Base-by-base conservation (phyloP, 2,888 invertebrate genomes). In the Galeruca laticollis region DNA sequence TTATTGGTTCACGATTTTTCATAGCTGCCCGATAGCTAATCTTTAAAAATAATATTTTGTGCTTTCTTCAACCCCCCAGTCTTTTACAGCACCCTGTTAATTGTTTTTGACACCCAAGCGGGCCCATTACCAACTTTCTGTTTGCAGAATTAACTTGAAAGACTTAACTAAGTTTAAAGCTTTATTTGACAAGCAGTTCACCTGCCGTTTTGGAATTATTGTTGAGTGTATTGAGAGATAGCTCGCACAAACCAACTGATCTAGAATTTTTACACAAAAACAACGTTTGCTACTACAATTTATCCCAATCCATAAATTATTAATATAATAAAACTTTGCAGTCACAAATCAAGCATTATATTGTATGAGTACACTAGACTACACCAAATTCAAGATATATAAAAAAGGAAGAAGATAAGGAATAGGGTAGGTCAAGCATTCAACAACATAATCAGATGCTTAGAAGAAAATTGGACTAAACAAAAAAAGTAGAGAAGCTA, bases 91-190 rank as follows among this genome's bases (percentile, higher is more conserved):
- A 61, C 61, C 61, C 51, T 61, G 61, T 51, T 49, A 35, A 51
- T 31, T 40, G 11, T 60, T 43, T 60, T 18, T 13, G 21, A 40
- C 21, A 47, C 31, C n/a, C 47, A 64, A 31, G n/a, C 21, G 56
- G 35, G 35, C 35, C n/a, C 35, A 47, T 20, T 61, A 33, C 68
- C 64, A 69, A 52, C 0, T 33, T 68, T 63, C 68, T 69, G 66
- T 71, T 66, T 68, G 70, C 54, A 66, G 70, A 73, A 65, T 26
- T 68, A 68, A 68, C 37, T 47, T 64, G 64, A 69, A 59, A 68
- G 66, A 68, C 57, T 71, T 63, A 71, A 73, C 65, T 64, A 70
- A 70, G 62, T 66, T 73, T 73, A 73, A 73, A 73, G 73, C 73
- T 73, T 73, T 15, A 56, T 72, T 69, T 61, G 68, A 60, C 69